These are phyloP conservation scores for Aplochiton taeniatus DNA, from an alignment of 2,797 vertebrate species.

Conservation along the genomic window DNA sequence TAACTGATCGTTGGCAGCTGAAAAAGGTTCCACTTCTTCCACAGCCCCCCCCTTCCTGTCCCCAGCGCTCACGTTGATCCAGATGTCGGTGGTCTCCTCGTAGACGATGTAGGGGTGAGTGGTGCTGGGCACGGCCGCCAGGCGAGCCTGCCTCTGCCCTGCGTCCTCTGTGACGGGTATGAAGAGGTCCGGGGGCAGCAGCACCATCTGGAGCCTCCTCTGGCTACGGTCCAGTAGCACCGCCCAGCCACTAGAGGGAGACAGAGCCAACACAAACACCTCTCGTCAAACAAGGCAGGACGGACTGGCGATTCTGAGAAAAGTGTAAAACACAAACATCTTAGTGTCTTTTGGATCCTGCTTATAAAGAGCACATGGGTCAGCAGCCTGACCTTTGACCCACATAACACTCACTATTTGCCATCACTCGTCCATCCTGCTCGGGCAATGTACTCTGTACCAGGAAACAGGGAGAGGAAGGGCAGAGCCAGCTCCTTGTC, in stretches of 20 bases:
- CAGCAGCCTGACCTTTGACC: too few species aligned
- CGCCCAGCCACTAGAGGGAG: slow-evolving; percentile 85
- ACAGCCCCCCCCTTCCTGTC: too few species aligned
- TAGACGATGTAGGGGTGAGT: slow-evolving; percentile 90
- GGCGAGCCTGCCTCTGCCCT: slow-evolving; percentile 79
- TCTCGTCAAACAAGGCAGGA: too few species aligned
- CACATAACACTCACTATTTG: slow-evolving; percentile 82
- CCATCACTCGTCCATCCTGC: slow-evolving; percentile 96
- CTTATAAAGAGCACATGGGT: too few species aligned
- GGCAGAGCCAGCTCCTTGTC: slow-evolving; percentile 91
- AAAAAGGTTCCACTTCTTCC: too few species aligned
- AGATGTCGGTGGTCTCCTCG: slow-evolving; percentile 90
- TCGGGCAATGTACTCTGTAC: slow-evolving; percentile 91
- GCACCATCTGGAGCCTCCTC: slow-evolving; percentile 88
- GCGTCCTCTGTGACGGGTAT: slow-evolving; percentile 81
- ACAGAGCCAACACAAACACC: too few species aligned
- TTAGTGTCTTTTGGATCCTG: too few species aligned
- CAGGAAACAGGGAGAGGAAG: slow-evolving; percentile 86
- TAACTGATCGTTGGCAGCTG: too few species aligned
- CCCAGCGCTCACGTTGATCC: slow-evolving; percentile 82
- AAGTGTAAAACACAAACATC: too few species aligned
- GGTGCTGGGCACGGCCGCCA: slow-evolving; percentile 81
- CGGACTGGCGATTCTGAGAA: too few species aligned
- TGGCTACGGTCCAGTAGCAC: slow-evolving; percentile 94
- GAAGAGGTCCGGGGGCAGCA: slow-evolving; percentile 90